Conservation (phyloP, 2,797 vertebrate species). For the Rallus crepitans region DNA sequence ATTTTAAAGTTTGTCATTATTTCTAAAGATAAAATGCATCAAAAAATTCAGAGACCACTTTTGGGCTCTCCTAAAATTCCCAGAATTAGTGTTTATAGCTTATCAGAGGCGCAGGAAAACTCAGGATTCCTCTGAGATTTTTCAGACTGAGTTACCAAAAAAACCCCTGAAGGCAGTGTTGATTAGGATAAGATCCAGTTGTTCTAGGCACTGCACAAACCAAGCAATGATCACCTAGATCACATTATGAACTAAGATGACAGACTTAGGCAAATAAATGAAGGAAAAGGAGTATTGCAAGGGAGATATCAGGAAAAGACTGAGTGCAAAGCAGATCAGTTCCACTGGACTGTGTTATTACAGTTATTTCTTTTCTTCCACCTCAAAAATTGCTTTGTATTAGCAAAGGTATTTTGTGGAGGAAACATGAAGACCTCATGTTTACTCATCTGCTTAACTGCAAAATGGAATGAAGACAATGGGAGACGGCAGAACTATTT, state of each 20-base stretch:
- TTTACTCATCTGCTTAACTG: background rate
- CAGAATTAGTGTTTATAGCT: background rate
- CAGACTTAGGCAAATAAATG: background rate
- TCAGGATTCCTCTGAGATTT: background rate
- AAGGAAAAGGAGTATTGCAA: background rate
- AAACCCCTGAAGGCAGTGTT: background rate
- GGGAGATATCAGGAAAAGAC: background rate
- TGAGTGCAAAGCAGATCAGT: background rate
- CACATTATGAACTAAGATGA: background rate
- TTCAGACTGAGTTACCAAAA: background rate
- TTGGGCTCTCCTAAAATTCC: background rate
- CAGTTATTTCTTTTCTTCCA: background rate
- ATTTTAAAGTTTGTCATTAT: background rate
- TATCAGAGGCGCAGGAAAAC: background rate
- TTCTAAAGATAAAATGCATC: background rate
- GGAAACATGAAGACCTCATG: background rate
- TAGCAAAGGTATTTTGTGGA: background rate
- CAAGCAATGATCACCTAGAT: background rate
- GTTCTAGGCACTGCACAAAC: background rate
- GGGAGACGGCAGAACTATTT: background rate
- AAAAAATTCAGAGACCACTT: background rate
- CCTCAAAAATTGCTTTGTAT: background rate
- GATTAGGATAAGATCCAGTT: background rate
- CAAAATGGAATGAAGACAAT: background rate
- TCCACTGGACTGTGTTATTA: background rate